Conservation (phyloP, 2,888 invertebrate genomes). For the Plusia festucae region DNA sequence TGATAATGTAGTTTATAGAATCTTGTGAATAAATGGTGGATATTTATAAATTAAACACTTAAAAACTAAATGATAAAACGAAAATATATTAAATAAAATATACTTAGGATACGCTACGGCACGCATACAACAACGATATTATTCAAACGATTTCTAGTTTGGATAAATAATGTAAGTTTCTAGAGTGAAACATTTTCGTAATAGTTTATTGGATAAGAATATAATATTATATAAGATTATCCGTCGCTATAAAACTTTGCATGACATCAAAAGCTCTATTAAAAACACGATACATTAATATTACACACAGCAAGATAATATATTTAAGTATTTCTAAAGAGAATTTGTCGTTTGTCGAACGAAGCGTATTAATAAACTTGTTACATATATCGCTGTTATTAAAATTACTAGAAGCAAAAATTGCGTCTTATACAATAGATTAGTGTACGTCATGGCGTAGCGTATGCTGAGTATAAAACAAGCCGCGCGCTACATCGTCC, state of each 20-base stretch:
- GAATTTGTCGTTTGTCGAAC: slow-evolving; percentile 42
- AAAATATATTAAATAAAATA: slow-evolving; percentile 61
- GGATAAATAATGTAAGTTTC: slow-evolving; percentile 34
- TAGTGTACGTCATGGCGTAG: slow-evolving; percentile 33
- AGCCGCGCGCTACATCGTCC: slow-evolving; percentile 24
- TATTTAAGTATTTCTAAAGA: slow-evolving; percentile 49
- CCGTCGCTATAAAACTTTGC: slow-evolving; percentile 28
- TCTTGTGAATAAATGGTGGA: slow-evolving; percentile 69
- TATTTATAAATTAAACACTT: slow-evolving; percentile 74
- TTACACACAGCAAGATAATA: slow-evolving; percentile 44
- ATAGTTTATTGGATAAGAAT: slow-evolving; percentile 49
- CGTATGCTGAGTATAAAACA: slow-evolving; percentile 48
- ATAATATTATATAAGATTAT: slow-evolving; percentile 38
- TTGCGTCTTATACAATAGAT: slow-evolving; percentile 44
- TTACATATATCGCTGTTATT: slow-evolving; percentile 45
- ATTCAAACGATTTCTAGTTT: slow-evolving; percentile 27
- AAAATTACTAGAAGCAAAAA: slow-evolving; percentile 34
- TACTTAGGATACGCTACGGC: slow-evolving; percentile 59
- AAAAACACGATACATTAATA: slow-evolving; percentile 54
- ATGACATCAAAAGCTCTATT: slow-evolving; percentile 56
- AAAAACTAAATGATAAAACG: slow-evolving; percentile 65
- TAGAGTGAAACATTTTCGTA: slow-evolving; percentile 35
- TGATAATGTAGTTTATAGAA: slow-evolving; percentile 58
- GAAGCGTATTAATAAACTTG: slow-evolving; percentile 35
- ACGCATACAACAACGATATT: slow-evolving; percentile 34